A percentile compares a stretch with the other conserved stretches of the same genome.
Evolutionary conservation across 1,140 invertebrate species (phyloP).

Genomic region (Apis mellifera): Amel_HAv3.1 CM009939.2:11781501-11782000

Average conservation of each 20-base stretch:
- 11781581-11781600: not conserved
- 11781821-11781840: not conserved
- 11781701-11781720: not conserved
- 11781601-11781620: not conserved
- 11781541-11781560: too few species aligned
- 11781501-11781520: too few species aligned
- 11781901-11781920: constrained; percentile 17
- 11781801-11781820: not conserved
- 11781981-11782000: not conserved
- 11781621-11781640: not conserved
- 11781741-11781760: not conserved
- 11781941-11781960: not conserved
- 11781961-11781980: not conserved
- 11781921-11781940: not conserved
- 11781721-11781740: not conserved
- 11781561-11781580: not conserved
- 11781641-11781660: constrained; percentile 17
- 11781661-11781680: not conserved
- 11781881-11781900: constrained; percentile 22
- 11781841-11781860: too few species aligned
- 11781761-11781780: too few species aligned
- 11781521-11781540: too few species aligned
- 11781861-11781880: not conserved
- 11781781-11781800: not conserved
- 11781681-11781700: not conserved